These are phyloP conservation scores for Flabesymbios commensalis DNA, from an alignment of 2,888 invertebrate species.

Conservation along the genomic window DNA sequence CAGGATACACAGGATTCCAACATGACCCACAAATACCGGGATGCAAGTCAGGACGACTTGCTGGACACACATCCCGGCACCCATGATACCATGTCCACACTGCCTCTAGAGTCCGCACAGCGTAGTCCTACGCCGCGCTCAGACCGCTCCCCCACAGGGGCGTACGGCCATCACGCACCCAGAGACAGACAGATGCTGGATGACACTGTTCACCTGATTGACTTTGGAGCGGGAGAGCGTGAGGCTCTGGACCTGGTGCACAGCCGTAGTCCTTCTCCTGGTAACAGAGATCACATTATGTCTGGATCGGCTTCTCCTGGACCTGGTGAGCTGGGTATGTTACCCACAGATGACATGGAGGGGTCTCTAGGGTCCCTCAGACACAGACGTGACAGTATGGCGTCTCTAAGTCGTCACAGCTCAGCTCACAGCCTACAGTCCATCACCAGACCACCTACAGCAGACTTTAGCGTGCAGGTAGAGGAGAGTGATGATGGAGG, in stretches of 20 bases:
- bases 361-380: too few relatives aligned
- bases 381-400: too few relatives aligned
- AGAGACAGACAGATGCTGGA: neutral
- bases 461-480: constrained; percentile 19
- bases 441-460: constrained; percentile 6
- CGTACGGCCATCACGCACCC: neutral
- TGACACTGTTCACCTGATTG: constrained; percentile 30
- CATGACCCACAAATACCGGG: constrained; percentile 2
- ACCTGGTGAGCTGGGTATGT: too few relatives aligned
- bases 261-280: too few relatives aligned
- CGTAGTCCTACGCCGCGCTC: constrained; percentile 15
- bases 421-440: too few relatives aligned
- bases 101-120: constrained; percentile 8
- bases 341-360: too few relatives aligned
- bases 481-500: constrained; percentile 1
- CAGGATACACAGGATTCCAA: constrained; percentile 28
- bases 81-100: constrained; percentile 5
- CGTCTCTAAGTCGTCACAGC: too few relatives aligned
- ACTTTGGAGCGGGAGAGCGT: constrained; percentile 25
- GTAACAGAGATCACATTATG: too few relatives aligned
- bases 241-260: too few relatives aligned
- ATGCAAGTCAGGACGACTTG: constrained; percentile 9
- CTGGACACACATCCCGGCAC: constrained; percentile 5
- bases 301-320: too few relatives aligned
- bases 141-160: neutral